phyloP scores from a whole-genome alignment of 2,113 vertebrate species.

The Notothenia rossii region DNA sequence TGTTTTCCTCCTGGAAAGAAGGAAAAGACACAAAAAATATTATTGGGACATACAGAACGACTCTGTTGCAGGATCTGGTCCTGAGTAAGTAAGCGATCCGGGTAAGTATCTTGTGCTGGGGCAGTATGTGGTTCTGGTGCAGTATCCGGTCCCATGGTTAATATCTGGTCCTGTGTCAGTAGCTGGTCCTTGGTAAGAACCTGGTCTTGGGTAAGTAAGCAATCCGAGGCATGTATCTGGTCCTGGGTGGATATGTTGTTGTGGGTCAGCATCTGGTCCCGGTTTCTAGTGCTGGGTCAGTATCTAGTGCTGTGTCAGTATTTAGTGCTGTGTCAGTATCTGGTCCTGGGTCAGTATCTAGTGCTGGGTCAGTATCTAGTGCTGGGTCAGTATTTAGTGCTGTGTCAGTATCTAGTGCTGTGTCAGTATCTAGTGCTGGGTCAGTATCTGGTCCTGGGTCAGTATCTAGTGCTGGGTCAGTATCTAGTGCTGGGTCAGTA shows the following conservation, averaged over 20 bases:
- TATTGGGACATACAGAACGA: neutral
- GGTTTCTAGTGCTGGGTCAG: no score
- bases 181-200: no score
- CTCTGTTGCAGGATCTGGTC: neutral
- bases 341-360: neutral
- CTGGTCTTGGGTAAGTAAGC: no score
- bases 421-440: neutral
- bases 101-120: neutral
- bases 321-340: no score
- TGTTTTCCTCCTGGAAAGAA: slow-evolving; percentile 50
- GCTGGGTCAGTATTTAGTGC: neutral
- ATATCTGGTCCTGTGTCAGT: neutral
- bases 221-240: no score
- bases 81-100: neutral
- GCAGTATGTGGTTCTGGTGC: neutral
- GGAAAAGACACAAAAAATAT: neutral
- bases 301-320: neutral
- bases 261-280: no score
- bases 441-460: no score
- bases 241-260: no score
- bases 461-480: neutral
- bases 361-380: neutral
- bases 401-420: neutral
- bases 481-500: neutral
- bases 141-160: no score